These are phyloP conservation scores for Montipora sp. DNA, from an alignment of 64 coral and sea anemone genomes.

Conservation along the genomic window DNA sequence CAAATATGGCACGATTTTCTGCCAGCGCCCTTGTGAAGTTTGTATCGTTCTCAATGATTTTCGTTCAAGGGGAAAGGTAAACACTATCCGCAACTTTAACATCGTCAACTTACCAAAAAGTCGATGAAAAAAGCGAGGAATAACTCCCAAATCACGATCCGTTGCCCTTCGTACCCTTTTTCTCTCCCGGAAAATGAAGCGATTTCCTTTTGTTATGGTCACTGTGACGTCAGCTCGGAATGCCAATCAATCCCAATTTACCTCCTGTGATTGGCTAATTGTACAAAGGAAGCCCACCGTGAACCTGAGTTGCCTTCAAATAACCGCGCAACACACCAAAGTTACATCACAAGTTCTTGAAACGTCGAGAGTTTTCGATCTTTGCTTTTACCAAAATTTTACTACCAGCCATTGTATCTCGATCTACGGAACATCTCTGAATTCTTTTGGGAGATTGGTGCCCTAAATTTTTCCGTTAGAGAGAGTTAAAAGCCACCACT, in stretches of 20 bases:
- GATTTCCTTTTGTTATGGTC: conserved; percentile 64
- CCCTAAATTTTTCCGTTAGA: too few relatives aligned
- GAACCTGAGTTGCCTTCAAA: conserved; percentile 25
- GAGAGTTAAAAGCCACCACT: background rate
- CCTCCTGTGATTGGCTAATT: conserved; percentile 31
- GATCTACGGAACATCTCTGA: background rate
- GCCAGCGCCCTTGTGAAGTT: conserved; percentile 42
- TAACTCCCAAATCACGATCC: background rate
- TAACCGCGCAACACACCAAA: conserved; percentile 13
- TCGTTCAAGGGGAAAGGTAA: background rate
- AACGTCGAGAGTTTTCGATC: conserved; percentile 12
- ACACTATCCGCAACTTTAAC: background rate
- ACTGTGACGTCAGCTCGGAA: conserved; percentile 33
- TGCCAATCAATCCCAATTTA: conserved; percentile 40
- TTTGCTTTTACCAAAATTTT: background rate
- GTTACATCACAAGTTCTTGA: background rate
- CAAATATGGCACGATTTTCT: conserved; percentile 54
- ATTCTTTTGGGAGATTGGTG: background rate
- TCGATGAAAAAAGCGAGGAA: conserved; percentile 11
- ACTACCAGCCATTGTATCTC: background rate
- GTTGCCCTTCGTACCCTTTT: conserved; percentile 10
- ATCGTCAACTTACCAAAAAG: conserved; percentile 18
- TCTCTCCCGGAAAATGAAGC: conserved; percentile 55
- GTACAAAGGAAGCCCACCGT: conserved; percentile 18
- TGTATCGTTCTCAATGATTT: background rate